A percentile compares a stretch with the other conserved stretches of the same genome.
These are phyloP conservation scores for Serranus cabrilla DNA, from an alignment of 2,797 vertebrate genomes.

Conservation along the genomic window DNA sequence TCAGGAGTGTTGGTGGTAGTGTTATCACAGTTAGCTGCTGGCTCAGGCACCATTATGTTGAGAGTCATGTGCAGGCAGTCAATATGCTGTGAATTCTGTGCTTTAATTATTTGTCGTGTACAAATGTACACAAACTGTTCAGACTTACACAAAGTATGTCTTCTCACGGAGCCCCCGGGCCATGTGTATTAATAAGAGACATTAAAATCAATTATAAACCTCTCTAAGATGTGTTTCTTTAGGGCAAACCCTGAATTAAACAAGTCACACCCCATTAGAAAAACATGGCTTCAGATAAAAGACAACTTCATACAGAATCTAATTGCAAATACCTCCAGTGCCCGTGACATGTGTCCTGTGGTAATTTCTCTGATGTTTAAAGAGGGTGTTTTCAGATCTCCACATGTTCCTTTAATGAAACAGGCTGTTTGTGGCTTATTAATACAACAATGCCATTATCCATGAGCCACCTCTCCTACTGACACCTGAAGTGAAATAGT, in stretches of 20 bases:
- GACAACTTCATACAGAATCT: not conserved
- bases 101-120: not conserved
- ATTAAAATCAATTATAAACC: conserved; percentile 1
- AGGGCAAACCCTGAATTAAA: not conserved
- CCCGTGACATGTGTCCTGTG: conserved; percentile 3
- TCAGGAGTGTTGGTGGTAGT: too few relatives aligned
- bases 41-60: too few relatives aligned
- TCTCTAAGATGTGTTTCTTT: not conserved
- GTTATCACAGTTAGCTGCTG: too few relatives aligned
- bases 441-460: conserved; percentile 8
- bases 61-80: too few relatives aligned
- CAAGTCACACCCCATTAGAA: not conserved
- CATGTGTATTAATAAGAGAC: conserved; percentile 1
- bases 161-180: not conserved
- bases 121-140: not conserved
- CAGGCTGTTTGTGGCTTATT: not conserved
- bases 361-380: not conserved
- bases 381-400: not conserved
- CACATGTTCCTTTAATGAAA: conserved; percentile 13
- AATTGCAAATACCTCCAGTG: conserved; percentile 3
- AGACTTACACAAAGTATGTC: not conserved
- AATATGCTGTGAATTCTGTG: too few relatives aligned
- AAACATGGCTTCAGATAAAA: not conserved
- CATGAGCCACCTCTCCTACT: not conserved
- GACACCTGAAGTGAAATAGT: too few relatives aligned